Evolutionary conservation across 2,113 vertebrate species (phyloP).

Genomic region (Synchiropus splendidus): DNA sequence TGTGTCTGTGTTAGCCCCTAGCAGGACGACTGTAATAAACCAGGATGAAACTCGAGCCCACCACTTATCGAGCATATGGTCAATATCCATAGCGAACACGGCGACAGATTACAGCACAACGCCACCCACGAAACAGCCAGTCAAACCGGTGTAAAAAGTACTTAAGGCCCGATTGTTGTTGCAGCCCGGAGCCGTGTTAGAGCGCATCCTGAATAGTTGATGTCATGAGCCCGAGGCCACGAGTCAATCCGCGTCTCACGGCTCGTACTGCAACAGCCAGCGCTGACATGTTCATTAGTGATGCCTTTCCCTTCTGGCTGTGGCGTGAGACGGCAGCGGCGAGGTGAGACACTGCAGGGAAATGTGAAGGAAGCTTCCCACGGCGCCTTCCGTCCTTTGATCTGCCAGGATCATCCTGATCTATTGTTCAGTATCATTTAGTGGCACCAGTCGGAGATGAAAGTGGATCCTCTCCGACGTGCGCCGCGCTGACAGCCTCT

Average conservation of each 20-base stretch:
- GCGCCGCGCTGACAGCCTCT: conserved; percentile 22
- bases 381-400: conserved; percentile 35
- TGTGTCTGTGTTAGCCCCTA: no score
- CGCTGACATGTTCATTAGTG: conserved; percentile 55
- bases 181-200: conserved; percentile 20
- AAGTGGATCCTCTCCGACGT: conserved; percentile 28
- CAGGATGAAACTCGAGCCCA: no score
- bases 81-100: background rate
- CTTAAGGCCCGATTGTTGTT: conserved; percentile 29
- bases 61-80: no score
- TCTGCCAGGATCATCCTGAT: conserved; percentile 40
- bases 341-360: conserved; percentile 36
- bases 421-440: conserved; percentile 50
- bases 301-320: conserved; percentile 39
- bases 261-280: conserved; percentile 39
- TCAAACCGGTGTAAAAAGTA: conserved; percentile 28
- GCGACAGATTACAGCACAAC: conserved; percentile 3
- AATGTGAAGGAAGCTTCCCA: conserved; percentile 26
- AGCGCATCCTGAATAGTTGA: conserved; percentile 39
- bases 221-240: conserved; percentile 27
- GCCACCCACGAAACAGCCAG: conserved; percentile 8
- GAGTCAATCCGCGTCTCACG: conserved; percentile 44
- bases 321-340: conserved; percentile 21
- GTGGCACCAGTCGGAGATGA: conserved; percentile 37
- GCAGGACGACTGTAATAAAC: no score